Evolutionary conservation across 2,888 invertebrate genomes (phyloP), one percentile per base, ranked within the genome.

Genomic region (Caenorhabditis sp.): DNA sequence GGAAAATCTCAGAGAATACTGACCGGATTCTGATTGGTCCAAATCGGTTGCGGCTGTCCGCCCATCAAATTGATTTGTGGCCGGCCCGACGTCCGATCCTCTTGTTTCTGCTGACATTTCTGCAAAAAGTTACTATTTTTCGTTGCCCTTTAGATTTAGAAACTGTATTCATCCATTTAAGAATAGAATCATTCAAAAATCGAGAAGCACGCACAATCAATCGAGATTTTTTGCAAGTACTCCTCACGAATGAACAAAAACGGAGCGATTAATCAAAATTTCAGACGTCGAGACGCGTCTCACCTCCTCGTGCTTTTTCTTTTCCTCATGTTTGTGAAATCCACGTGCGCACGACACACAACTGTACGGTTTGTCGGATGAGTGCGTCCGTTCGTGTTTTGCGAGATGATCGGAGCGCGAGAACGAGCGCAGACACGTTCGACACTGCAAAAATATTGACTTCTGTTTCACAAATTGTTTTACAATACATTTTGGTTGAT

Each of bases 301-400:
- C 17, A 76, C 77, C 52, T 70, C 70, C 62, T 65, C 71, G 39
- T 77, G 77, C 48, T 77, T 77, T 62, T 77, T 77, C 55, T 77
- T 53, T 39, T 77, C 77, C 20, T 77, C 77, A 7, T 55, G 46
- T 32, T 77, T 77, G 48, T 63, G 66, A 37, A 77, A 77, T 32
- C 77, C n/a, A 13, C 72, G 39, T 20, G 56, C 59, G 50, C 77
- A 77, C 24, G 53, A 48, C 13, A 32, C 3, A 59, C 77, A 77
- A 46, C 55, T 61, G 22, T 20, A 77, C 20, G 77, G 77, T 32
- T 77, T 77, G 20, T 77, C 77, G 0, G 58, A 22, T 9, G 71
- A 70, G 30, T 77, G 77, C 1, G 72, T 77, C 27, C 66, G 8
- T 45, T 77, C 77, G 45, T 77, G 77, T 50, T 77, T 77, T 9